phyloP scores from a whole-genome alignment of 2,888 invertebrate species.

The Spilarctia lutea region DNA sequence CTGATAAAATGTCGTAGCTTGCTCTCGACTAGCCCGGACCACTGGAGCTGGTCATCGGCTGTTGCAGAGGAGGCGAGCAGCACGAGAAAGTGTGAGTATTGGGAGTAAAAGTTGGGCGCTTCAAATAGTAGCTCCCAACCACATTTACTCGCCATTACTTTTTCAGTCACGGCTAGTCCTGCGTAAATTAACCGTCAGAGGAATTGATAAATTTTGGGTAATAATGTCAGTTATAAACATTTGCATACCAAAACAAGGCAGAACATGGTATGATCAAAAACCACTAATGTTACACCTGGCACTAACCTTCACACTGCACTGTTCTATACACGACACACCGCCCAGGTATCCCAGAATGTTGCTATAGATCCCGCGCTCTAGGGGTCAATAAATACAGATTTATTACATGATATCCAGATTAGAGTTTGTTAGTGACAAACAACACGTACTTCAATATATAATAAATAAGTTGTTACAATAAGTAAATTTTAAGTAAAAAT shows the following conservation, averaged over 20 bases:
- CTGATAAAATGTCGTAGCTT: conserved; percentile 97
- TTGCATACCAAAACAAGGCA: too few species aligned
- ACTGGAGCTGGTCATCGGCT: conserved; percentile 96
- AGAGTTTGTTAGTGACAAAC: not conserved
- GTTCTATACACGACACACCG: conserved; percentile 98
- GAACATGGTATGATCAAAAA: too few species aligned
- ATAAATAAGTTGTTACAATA: too few species aligned
- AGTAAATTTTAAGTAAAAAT: too few species aligned
- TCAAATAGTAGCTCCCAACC: conserved; percentile 98
- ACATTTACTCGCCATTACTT: conserved; percentile 94
- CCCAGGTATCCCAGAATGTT: conserved; percentile 93
- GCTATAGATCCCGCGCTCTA: conserved; percentile 98
- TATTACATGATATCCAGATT: not conserved
- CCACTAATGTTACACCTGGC: too few species aligned
- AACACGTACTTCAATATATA: not conserved
- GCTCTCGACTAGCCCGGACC: conserved; percentile 98
- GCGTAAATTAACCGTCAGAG: conserved; percentile 16
- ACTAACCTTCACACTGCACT: too few species aligned
- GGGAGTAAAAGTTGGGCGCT: conserved; percentile 93
- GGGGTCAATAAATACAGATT: not conserved
- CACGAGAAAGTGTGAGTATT: conserved; percentile 98
- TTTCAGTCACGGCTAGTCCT: conserved; percentile 91
- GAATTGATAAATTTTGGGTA: too few species aligned
- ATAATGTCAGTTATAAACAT: too few species aligned
- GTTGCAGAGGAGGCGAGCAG: conserved; percentile 93